A percentile compares a stretch with the other conserved stretches of the same genome.
Conservation (phyloP, 2,888 invertebrate genomes). For the Oxytorus armatus region DNA sequence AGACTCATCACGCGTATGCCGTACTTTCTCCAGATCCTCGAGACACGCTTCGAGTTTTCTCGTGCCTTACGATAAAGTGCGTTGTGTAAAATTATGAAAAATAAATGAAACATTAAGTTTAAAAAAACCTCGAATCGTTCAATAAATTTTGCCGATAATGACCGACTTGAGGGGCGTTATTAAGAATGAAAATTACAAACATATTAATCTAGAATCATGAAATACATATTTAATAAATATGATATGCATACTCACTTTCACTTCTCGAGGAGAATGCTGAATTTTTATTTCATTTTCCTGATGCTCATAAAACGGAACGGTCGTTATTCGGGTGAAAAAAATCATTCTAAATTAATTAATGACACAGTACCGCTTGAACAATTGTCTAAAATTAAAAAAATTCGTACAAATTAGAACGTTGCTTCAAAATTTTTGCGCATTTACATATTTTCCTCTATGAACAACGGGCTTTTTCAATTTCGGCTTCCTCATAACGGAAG, state of each 20-base stretch:
- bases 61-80: constrained; percentile 45
- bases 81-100: constrained; percentile 22
- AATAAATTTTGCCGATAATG: constrained; percentile 54
- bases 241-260: constrained; percentile 33
- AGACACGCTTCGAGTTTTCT: constrained; percentile 41
- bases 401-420: too few species aligned
- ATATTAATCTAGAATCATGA: constrained; percentile 2
- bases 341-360: too few species aligned
- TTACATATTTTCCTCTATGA: too few species aligned
- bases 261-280: neutral
- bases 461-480: too few species aligned
- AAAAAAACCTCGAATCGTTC: too few species aligned
- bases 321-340: neutral
- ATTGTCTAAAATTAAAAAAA: too few species aligned
- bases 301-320: neutral
- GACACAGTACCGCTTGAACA: neutral
- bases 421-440: too few species aligned
- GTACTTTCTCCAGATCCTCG: constrained; percentile 59
- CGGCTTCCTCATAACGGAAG: too few species aligned
- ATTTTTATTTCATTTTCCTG: constrained; percentile 11
- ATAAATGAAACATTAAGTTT: constrained; percentile 3
- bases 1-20: constrained; percentile 53
- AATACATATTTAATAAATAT: constrained; percentile 15
- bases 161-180: constrained; percentile 37
- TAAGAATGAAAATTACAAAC: constrained; percentile 37